These are phyloP conservation scores for Sinocyclocheilus anophthalmus DNA, from an alignment of 2,113 vertebrate species.

Conservation along the genomic window DNA sequence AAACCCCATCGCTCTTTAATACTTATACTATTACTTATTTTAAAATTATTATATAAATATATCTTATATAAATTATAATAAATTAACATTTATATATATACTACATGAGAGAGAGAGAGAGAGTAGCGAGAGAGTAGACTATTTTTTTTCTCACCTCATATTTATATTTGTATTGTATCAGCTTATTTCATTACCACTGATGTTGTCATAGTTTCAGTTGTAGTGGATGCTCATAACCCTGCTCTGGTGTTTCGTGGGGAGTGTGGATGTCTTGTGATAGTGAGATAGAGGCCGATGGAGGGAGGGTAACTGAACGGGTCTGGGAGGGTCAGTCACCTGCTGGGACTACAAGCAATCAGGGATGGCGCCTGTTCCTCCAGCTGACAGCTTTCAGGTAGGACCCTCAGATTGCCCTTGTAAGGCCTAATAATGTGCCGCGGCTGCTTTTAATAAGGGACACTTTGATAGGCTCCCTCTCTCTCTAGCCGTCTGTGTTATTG, in stretches of 20 bases:
- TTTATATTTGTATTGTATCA: too few species aligned
- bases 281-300: slow-evolving; percentile 33
- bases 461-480: slow-evolving; percentile 68
- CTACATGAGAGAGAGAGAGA: too few species aligned
- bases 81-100: too few species aligned
- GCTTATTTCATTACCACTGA: too few species aligned
- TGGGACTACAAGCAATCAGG: slow-evolving; percentile 80
- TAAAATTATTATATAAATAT: too few species aligned
- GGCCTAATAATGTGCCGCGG: slow-evolving; percentile 78
- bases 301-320: slow-evolving; percentile 70
- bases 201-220: too few species aligned
- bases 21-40: too few species aligned
- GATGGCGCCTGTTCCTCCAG: slow-evolving; percentile 76
- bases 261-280: slow-evolving; percentile 16
- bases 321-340: slow-evolving; percentile 81
- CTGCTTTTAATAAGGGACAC: slow-evolving; percentile 76
- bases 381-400: slow-evolving; percentile 75
- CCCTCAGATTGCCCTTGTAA: slow-evolving; percentile 80
- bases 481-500: not conserved
- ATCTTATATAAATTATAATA: too few species aligned
- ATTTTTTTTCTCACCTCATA: too few species aligned
- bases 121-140: too few species aligned
- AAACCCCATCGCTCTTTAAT: too few species aligned
- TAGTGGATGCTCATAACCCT: not conserved
- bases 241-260: not conserved